Evolutionary conservation across 2,888 invertebrate species (phyloP), one percentile per base, ranked within the genome.

Genomic region (Lissonota sp.): DNA sequence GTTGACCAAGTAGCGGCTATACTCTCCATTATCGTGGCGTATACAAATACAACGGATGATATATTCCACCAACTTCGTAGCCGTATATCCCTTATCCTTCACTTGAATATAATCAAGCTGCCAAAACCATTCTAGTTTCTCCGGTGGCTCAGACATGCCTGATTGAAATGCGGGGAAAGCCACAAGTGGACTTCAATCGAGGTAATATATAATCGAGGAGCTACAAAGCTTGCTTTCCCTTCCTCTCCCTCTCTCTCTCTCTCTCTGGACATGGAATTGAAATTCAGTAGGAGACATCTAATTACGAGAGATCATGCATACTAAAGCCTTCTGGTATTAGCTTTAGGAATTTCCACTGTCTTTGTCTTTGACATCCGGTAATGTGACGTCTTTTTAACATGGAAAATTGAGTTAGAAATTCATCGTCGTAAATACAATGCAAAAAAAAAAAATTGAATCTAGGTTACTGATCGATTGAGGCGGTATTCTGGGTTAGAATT

Each of bases 1-100:
- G 7, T 46, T 44, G 42, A 16, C 49, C 40, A 6, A 16, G n/a
- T n/a, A 40, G 12, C 8, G 44, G 10, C 6, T 26, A 64, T 10
- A 44, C 53, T 55, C 69, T 63, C 46, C 64, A 58, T 49, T 51
- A 70, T 64, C 39, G 49, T 49, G 46, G 14, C 14, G 57, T 63
- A 53, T 46, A 64, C 40, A 73, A 26, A 73, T 57, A 40, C 55
- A 44, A 57, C 49, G 16, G 40, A 58, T 57, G 26, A 26, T 39
- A 40, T 57, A 57, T 57, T 3, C 53, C 49, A 37, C 39, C n/a
- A 46, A 10, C n/a, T 37, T 7, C 49, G 37, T 46, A 26, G 26
- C 26, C 12, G 12, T 37, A 58, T 58, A 55, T 55, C 16, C 5
- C 40, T 12, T 26, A n/a, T 37, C 6, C 63, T 26, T 26, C 26